Percentiles rank a stretch among this genome's conserved stretches.
phyloP scores from a whole-genome alignment of 2,888 invertebrate genomes.

The Synergus umbraculus region DNA sequence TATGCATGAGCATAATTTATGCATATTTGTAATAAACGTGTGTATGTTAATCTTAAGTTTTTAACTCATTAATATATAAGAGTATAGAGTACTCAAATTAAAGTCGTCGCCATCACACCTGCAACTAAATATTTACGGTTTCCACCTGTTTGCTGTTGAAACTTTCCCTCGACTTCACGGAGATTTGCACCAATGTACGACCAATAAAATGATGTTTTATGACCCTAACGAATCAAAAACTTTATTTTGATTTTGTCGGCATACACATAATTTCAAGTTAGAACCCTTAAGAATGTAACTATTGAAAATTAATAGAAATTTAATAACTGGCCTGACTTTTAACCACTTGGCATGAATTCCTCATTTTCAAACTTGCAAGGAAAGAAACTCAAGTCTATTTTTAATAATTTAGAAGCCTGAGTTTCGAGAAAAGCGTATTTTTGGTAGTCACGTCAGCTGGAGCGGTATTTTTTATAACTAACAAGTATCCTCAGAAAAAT shows the following conservation, averaged over 20 bases:
- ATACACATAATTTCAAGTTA: too few species aligned
- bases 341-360: not conserved
- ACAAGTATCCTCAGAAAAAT: constrained; percentile 11
- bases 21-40: not conserved
- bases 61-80: not conserved
- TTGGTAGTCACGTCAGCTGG: constrained; percentile 1
- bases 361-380: not conserved
- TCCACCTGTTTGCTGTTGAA: not conserved
- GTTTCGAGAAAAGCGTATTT: constrained; percentile 8
- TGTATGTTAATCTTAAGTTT: not conserved
- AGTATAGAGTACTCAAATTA: not conserved
- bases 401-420: not conserved
- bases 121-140: not conserved
- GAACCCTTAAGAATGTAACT: too few species aligned
- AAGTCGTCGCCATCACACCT: not conserved
- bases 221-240: too few species aligned
- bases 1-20: not conserved
- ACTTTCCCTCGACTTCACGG: not conserved
- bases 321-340: not conserved
- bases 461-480: constrained; percentile 24
- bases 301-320: too few species aligned
- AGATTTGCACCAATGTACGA: not conserved
- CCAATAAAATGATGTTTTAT: too few species aligned
- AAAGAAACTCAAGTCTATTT: not conserved
- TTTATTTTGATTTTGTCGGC: too few species aligned